Conservation (phyloP, 2,113 vertebrate species). For the Mus pahari region DNA sequence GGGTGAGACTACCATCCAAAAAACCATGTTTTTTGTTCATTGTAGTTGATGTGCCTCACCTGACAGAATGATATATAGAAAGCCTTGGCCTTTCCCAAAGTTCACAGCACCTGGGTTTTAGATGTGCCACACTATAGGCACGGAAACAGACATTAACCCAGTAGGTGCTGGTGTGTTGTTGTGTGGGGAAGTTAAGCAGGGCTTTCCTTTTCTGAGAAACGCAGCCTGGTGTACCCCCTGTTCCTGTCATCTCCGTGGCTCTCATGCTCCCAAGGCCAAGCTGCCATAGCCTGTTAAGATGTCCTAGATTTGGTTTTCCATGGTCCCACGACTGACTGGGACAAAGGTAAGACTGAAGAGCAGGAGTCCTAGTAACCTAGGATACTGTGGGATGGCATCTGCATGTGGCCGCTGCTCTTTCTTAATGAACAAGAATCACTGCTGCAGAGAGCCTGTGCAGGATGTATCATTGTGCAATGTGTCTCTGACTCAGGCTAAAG, state of each 20-base stretch:
- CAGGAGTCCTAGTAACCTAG: background rate
- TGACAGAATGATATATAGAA: conserved; percentile 61
- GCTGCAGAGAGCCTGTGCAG: background rate
- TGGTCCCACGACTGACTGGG: background rate
- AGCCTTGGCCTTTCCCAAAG: conserved; percentile 53
- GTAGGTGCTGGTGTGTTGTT: background rate
- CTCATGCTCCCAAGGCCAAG: no score
- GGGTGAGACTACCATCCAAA: background rate
- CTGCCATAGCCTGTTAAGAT: background rate
- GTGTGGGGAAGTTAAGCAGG: background rate
- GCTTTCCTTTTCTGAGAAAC: background rate
- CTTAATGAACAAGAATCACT: background rate
- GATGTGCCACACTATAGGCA: background rate
- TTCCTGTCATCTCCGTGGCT: background rate
- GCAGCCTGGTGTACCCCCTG: background rate
- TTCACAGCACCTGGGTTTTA: conserved; percentile 3
- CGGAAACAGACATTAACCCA: background rate
- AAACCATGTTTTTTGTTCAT: background rate
- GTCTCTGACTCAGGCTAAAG: background rate
- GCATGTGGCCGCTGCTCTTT: background rate
- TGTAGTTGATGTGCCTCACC: background rate
- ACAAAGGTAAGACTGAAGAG: background rate
- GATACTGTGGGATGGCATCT: background rate
- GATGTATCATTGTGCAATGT: background rate
- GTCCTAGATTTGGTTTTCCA: background rate